phyloP scores from a whole-genome alignment of 2,797 vertebrate species.

The Melanotaenia maccullochi region DNA sequence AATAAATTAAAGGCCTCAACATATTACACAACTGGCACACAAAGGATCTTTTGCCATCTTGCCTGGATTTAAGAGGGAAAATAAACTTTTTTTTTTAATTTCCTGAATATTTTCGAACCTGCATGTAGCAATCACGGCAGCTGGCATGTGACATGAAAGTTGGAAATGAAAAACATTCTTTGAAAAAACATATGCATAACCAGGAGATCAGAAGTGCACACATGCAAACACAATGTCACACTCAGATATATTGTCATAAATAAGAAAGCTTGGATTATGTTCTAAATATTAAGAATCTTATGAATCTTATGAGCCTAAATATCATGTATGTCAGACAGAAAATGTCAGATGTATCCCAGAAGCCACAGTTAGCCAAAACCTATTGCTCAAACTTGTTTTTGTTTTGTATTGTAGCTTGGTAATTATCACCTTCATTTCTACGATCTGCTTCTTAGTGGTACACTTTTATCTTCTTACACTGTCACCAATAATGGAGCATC shows the following conservation, averaged over 20 bases:
- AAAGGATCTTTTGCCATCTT: constrained; percentile 41
- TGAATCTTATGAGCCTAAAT: constrained; percentile 7
- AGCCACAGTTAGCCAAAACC: no score
- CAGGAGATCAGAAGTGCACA: constrained; percentile 42
- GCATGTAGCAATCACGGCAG: constrained; percentile 73
- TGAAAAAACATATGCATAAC: constrained; percentile 52
- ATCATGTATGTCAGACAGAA: no score
- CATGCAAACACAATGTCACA: constrained; percentile 19
- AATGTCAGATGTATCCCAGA: no score
- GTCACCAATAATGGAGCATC: constrained; percentile 27
- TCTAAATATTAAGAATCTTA: constrained; percentile 56
- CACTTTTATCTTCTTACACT: constrained; percentile 48
- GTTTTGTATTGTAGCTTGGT: constrained; percentile 16
- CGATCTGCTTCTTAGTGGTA: constrained; percentile 13
- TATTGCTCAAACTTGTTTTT: constrained; percentile 2
- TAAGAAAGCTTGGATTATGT: constrained; percentile 50
- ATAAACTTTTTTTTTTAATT: constrained; percentile 75
- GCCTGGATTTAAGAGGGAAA: constrained; percentile 66
- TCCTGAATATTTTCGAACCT: constrained; percentile 80
- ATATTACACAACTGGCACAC: constrained; percentile 32
- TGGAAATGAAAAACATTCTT: constrained; percentile 79
- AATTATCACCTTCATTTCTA: constrained; percentile 30
- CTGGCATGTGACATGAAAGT: constrained; percentile 68
- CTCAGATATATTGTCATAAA: constrained; percentile 36
- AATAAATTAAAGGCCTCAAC: background rate